Percentiles rank a stretch among this genome's conserved stretches.
phyloP scores from a whole-genome alignment of 2,888 invertebrate genomes.

The Drosophila kambysellisi region DNA sequence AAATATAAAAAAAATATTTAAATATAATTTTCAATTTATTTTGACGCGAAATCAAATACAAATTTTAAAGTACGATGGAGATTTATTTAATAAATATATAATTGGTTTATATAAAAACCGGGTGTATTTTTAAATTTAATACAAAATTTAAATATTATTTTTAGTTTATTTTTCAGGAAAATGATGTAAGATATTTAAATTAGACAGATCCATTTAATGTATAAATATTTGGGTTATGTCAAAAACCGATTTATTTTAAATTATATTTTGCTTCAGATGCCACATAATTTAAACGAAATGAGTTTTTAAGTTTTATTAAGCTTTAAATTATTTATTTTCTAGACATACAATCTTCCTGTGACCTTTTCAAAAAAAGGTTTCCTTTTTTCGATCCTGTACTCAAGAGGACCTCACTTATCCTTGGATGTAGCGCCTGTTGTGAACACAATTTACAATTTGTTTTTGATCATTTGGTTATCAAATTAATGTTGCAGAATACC shows the following conservation, averaged over 20 bases:
- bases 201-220: neutral
- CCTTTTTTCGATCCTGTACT: neutral
- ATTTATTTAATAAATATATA: too few species aligned
- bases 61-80: too few species aligned
- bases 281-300: neutral
- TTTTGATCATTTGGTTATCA: constrained; percentile 2
- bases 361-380: neutral
- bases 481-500: constrained; percentile 35
- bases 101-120: too few species aligned
- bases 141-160: neutral
- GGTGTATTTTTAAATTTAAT: too few species aligned
- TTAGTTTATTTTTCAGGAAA: neutral
- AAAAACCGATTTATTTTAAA: neutral
- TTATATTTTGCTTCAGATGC: neutral
- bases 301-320: neutral
- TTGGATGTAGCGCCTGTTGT: constrained; percentile 26
- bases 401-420: neutral
- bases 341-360: neutral
- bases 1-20: neutral
- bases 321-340: neutral
- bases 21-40: neutral
- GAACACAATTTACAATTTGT: constrained; percentile 35
- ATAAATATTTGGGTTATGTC: neutral
- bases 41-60: too few species aligned
- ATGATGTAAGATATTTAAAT: neutral